phyloP scores from a whole-genome alignment of 2,888 invertebrate species.

The Sisyra terminalis region DNA sequence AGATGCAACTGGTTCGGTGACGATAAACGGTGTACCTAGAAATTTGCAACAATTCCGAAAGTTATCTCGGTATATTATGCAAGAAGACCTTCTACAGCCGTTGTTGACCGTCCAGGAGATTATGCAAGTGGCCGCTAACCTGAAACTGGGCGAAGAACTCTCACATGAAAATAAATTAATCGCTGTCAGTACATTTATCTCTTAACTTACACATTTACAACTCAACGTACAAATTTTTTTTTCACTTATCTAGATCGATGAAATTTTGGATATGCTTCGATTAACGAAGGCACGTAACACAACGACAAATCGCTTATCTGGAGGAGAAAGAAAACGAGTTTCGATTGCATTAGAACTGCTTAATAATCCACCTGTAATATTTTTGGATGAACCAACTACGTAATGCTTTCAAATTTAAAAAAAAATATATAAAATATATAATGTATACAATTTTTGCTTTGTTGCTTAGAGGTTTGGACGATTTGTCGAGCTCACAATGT shows the following conservation, averaged over 20 bases:
- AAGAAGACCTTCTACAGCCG: conserved; percentile 73
- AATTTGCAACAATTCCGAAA: conserved; percentile 67
- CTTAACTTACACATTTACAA: background rate
- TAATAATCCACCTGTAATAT: conserved; percentile 89
- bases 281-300: conserved; percentile 59
- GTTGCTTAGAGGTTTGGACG: conserved; percentile 68
- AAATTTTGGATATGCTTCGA: conserved; percentile 69
- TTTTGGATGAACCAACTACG: conserved; percentile 95
- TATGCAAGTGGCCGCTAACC: conserved; percentile 76
- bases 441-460: background rate
- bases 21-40: conserved; percentile 61
- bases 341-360: conserved; percentile 85
- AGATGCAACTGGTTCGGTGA: conserved; percentile 54
- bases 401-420: conserved; percentile 29
- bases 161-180: conserved; percentile 43
- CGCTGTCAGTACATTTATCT: conserved; percentile 37
- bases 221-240: background rate
- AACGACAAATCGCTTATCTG: conserved; percentile 57
- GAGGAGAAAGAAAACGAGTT: conserved; percentile 85
- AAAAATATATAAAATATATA: background rate
- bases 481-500: conserved; percentile 79
- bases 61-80: conserved; percentile 92
- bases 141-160: conserved; percentile 62
- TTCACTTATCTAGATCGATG: conserved; percentile 49
- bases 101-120: conserved; percentile 76